Evolutionary conservation across 1,140 invertebrate species (phyloP).

Genomic region (Branchinecta lynchi): DNA sequence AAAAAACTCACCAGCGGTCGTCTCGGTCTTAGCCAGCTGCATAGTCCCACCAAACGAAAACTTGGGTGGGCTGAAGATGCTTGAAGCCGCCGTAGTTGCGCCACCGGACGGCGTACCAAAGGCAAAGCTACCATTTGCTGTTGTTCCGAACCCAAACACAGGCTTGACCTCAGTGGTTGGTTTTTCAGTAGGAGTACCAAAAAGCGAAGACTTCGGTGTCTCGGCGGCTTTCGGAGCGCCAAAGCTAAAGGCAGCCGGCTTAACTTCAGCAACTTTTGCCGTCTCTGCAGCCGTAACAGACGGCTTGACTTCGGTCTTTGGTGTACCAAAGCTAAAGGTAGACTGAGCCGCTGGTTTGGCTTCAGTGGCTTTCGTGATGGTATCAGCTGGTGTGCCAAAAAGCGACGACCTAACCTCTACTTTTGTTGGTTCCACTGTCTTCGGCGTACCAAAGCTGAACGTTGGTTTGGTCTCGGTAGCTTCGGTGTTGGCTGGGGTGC

Average conservation of each 20-base stretch:
- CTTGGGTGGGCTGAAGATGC: no score
- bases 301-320: conserved; percentile 10
- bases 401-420: conserved; percentile 7
- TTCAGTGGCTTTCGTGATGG: conserved; percentile 9
- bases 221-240: neutral
- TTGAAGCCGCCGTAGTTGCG: no score
- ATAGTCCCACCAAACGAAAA: no score
- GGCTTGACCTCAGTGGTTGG: no score
- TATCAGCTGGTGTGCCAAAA: conserved; percentile 15
- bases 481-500: conserved; percentile 8
- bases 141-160: no score
- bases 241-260: neutral
- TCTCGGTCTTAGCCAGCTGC: no score
- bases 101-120: no score
- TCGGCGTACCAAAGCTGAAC: neutral
- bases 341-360: neutral
- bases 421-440: neutral
- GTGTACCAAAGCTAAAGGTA: conserved; percentile 16
- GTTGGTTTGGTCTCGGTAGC: neutral
- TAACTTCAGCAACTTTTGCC: neutral
- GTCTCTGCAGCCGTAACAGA: neutral
- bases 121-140: no score
- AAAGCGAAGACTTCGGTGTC: conserved; percentile 1
- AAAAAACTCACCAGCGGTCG: no score
- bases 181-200: neutral